phyloP scores from a whole-genome alignment of 1,140 invertebrate genomes.

The Anastrepha ludens region DNA sequence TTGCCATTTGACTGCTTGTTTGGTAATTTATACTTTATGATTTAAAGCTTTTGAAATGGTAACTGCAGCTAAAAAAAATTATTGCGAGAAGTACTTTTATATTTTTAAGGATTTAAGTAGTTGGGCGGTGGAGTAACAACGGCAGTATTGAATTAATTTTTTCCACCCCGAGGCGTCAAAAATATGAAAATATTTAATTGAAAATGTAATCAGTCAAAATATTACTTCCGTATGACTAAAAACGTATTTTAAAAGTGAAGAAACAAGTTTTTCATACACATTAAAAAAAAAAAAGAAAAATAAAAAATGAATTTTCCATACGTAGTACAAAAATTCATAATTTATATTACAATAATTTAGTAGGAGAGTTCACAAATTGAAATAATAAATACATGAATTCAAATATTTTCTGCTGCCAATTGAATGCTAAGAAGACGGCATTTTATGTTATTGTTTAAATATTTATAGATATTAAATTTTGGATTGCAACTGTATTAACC shows the following conservation, averaged over 20 bases:
- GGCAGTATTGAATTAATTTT: no score
- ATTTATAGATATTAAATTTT: background rate
- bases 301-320: no score
- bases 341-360: no score
- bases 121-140: no score
- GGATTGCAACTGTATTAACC: background rate
- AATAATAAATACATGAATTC: background rate
- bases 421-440: background rate
- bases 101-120: background rate
- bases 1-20: background rate
- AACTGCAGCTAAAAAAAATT: background rate
- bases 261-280: no score
- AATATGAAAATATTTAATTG: background rate
- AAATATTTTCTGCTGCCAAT: background rate
- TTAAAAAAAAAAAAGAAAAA: no score
- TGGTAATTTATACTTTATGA: constrained; percentile 39
- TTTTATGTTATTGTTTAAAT: background rate
- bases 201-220: constrained; percentile 31
- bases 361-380: no score
- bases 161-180: no score
- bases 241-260: background rate
- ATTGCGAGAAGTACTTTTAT: background rate
- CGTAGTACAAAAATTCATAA: no score
- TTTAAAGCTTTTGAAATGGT: constrained; percentile 10
- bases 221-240: background rate